These are phyloP conservation scores for Aphis gossypii DNA, from an alignment of 1,140 invertebrate species.

Conservation along the genomic window DNA sequence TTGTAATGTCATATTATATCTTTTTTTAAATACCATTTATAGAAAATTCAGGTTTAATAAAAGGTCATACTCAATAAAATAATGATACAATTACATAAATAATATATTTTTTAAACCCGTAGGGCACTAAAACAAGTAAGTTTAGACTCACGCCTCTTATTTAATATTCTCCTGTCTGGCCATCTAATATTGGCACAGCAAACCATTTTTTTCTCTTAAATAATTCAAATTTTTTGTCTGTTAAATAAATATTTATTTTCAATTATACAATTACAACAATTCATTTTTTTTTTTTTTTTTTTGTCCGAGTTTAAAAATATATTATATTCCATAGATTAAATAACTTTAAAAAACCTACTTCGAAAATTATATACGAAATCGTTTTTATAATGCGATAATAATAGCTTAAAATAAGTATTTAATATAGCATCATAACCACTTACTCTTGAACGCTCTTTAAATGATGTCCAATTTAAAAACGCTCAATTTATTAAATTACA, in stretches of 20 bases:
- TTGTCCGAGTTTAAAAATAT: neutral
- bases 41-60: constrained; percentile 47
- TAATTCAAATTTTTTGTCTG: neutral
- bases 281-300: too few species aligned
- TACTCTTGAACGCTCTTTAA: neutral
- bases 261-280: neutral
- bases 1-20: neutral
- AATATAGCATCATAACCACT: neutral
- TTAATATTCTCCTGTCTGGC: constrained; percentile 9
- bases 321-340: neutral
- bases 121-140: constrained; percentile 6
- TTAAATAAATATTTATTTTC: neutral
- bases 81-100: constrained; percentile 43
- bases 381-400: neutral
- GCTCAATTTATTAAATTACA: neutral
- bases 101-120: neutral
- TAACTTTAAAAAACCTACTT: neutral
- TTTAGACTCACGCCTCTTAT: neutral
- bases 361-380: neutral
- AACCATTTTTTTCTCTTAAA: neutral
- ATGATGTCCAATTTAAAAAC: neutral
- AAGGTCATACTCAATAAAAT: constrained; percentile 38
- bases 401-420: neutral
- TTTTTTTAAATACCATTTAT: constrained; percentile 38
- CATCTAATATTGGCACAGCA: neutral